A percentile compares a stretch with the other conserved stretches of the same genome.
These are phyloP conservation scores for Cloeon dipterum DNA, from an alignment of 2,888 invertebrate genomes.

Conservation along the genomic window DNA sequence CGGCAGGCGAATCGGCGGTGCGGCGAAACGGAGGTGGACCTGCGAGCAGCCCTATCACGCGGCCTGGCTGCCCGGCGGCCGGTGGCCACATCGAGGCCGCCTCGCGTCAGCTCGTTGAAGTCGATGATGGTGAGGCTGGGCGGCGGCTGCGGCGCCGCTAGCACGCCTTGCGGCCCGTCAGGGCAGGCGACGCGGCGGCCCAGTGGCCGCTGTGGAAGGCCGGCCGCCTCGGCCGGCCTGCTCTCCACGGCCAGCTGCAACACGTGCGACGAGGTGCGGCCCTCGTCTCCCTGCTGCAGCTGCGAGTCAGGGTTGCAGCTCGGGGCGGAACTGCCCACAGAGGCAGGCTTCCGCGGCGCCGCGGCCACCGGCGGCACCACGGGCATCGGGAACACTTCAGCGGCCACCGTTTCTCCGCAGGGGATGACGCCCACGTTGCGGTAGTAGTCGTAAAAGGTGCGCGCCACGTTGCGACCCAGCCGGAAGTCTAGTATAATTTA, in stretches of 20 bases:
- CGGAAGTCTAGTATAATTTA: constrained; percentile 36
- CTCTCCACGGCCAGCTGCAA: not conserved
- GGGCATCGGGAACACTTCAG: constrained; percentile 13
- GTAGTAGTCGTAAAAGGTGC: constrained; percentile 61
- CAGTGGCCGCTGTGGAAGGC: constrained; percentile 9
- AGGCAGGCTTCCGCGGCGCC: not conserved
- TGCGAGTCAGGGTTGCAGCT: constrained; percentile 16
- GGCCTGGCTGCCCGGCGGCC: constrained; percentile 8
- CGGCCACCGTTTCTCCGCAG: too few relatives aligned
- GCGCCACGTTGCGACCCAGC: constrained; percentile 50
- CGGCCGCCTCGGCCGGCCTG: not conserved
- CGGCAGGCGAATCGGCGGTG: not conserved
- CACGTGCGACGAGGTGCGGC: constrained; percentile 8
- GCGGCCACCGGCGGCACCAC: not conserved
- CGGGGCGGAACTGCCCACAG: not conserved
- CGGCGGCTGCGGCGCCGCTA: constrained; percentile 18
- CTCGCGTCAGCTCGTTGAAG: constrained; percentile 41
- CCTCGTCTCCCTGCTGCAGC: constrained; percentile 17
- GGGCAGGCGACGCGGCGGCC: constrained; percentile 16
- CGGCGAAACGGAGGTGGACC: not conserved
- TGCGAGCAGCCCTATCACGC: not conserved
- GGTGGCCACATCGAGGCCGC: constrained; percentile 27
- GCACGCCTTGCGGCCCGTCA: constrained; percentile 11
- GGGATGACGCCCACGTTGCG: constrained; percentile 45
- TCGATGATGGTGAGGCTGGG: constrained; percentile 49